Percentiles rank a stretch among this genome's conserved stretches.
Evolutionary conservation across 1,140 invertebrate genomes (phyloP).

Genomic region (Neodiprion fabricii): DNA sequence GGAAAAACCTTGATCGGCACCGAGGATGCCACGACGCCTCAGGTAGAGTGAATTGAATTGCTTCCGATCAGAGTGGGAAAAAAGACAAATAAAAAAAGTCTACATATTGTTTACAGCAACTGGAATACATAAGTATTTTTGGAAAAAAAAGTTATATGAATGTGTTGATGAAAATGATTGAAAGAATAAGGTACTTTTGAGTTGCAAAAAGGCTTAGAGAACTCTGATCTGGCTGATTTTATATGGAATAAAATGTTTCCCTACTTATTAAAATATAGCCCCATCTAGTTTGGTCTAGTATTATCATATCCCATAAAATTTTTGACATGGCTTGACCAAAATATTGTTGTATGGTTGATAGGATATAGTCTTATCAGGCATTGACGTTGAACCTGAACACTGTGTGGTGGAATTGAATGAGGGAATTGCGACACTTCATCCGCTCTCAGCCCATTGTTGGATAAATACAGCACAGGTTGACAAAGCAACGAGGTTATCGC

Average conservation of each 20-base stretch:
- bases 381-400: conserved; percentile 83
- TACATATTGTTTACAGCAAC: no score
- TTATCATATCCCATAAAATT: no score
- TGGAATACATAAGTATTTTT: no score
- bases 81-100: not conserved
- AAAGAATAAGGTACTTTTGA: no score
- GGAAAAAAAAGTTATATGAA: no score
- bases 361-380: conserved; percentile 81
- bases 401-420: conserved; percentile 78
- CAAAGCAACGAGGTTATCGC: conserved; percentile 75
- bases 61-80: not conserved
- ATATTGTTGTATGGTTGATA: conserved; percentile 44
- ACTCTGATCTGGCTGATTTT: no score
- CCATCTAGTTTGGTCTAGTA: no score
- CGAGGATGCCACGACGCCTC: conserved; percentile 68
- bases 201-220: no score
- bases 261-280: no score
- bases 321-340: conserved; percentile 18
- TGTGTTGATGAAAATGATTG: no score
- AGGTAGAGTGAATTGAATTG: conserved; percentile 33
- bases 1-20: conserved; percentile 80
- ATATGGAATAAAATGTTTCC: no score
- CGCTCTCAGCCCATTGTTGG: conserved; percentile 79
- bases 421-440: conserved; percentile 79
- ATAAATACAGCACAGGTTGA: conserved; percentile 82